These are phyloP conservation scores for Caenorhabditis sulstoni DNA, from an alignment of 2,888 invertebrate genomes.

Conservation along the genomic window DNA sequence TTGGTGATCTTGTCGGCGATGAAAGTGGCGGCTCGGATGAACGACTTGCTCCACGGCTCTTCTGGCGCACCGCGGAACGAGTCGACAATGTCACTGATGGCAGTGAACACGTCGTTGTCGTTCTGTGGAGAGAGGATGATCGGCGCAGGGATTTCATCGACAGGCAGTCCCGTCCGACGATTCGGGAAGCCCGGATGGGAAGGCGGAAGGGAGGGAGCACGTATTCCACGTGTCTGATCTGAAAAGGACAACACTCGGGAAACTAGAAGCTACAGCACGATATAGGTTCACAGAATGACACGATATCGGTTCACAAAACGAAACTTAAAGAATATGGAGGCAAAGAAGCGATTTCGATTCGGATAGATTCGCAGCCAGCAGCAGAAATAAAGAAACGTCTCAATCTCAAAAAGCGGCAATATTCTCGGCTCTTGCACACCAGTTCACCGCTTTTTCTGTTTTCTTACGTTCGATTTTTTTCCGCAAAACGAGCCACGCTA, in stretches of 20 bases:
- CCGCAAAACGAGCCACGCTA: conserved; percentile 94
- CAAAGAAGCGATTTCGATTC: neutral
- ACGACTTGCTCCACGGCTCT: conserved; percentile 73
- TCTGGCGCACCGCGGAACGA: conserved; percentile 64
- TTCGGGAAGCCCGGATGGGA: conserved; percentile 16
- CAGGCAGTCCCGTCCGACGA: conserved; percentile 18
- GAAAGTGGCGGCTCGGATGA: conserved; percentile 77
- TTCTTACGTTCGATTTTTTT: conserved; percentile 90
- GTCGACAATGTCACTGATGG: conserved; percentile 68
- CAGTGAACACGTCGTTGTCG: conserved; percentile 61
- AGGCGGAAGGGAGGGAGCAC: conserved; percentile 60
- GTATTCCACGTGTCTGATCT: conserved; percentile 37
- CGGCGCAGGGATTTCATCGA: conserved; percentile 61
- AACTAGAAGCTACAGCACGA: conserved; percentile 30
- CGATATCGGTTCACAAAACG: conserved; percentile 1
- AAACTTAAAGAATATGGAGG: conserved; percentile 5
- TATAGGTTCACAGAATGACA: neutral
- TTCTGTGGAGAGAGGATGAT: conserved; percentile 63
- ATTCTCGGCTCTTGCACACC: conserved; percentile 4
- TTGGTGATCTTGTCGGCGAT: conserved; percentile 74
- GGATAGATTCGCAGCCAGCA: conserved; percentile 27
- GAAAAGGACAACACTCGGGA: conserved; percentile 45
- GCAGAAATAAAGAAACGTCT: too few species aligned
- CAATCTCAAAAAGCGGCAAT: conserved; percentile 33
- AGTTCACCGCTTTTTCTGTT: conserved; percentile 24